Base-by-base conservation (phyloP, 1,140 invertebrate species). In the Arctopsyche grandis region DNA sequence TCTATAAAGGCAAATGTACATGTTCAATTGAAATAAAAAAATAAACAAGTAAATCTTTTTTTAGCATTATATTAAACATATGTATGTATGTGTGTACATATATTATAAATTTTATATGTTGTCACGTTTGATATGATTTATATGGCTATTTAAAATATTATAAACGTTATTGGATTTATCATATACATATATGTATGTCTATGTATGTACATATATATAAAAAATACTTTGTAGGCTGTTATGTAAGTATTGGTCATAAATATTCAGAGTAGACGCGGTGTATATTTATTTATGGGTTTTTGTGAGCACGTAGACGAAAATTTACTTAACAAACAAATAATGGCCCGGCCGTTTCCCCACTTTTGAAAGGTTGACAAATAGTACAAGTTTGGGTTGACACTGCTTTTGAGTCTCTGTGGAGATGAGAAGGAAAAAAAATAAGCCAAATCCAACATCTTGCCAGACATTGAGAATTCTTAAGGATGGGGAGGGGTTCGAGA, bases 301-400 rank as follows among this genome's bases (percentile, higher is more conserved):
- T 38, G 29, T 38, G 29, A 38, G 29, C 29, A 38, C 29, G 29
- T 38, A 38, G 29, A 69, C 26, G 29, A 69, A 43, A 38, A 69
- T 69, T 69, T 69, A 69, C 29, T 69, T 69, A 69, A 69, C 66
- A 69, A 69, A 69, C 66, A 69, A 60, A 69, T 69, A 69, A 69
- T 69, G 66, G 66, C 12, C 16, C 9, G n/a, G 24, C 22, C 29
- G 24, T 69, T 38, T 14, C 66, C 16, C 66, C 60, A 19, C 21
- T 66, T 66, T 69, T 24, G 66, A 69, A 69, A 69, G 66, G 66
- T 69, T 69, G 66, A 69, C 66, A 69, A 69, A 69, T 69, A 69
- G 66, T 29, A 29, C 29, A 69, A 69, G 66, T 69, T 69, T 43
- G 66, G 66, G 29, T 38, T 24, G 66, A 69, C 24, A 22, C 66